These are phyloP conservation scores for Athene cunicularia DNA, from an alignment of 2,113 vertebrate genomes.

Conservation along the genomic window DNA sequence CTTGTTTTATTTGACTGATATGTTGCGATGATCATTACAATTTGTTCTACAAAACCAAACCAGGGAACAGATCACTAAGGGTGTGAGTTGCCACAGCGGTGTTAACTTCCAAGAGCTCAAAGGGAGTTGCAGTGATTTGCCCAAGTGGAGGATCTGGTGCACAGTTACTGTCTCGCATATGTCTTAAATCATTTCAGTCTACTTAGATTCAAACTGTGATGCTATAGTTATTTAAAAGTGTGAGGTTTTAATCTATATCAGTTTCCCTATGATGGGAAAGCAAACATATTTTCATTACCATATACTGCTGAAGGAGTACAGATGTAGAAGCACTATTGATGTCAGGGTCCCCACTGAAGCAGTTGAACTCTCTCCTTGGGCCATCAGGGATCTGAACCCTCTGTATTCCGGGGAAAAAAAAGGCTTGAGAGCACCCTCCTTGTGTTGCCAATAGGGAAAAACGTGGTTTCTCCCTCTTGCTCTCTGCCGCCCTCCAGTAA, in stretches of 20 bases:
- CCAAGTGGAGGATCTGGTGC: not conserved
- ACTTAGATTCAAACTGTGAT: not conserved
- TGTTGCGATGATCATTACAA: not conserved
- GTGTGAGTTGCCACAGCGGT: not conserved
- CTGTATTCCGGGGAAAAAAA: not conserved
- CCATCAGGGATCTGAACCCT: not conserved
- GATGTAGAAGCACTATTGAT: not conserved
- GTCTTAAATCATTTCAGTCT: not conserved
- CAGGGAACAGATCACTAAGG: not conserved
- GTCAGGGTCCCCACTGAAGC: not conserved
- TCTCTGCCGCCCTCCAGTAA: accelerated
- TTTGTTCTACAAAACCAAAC: not conserved
- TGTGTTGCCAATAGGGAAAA: not conserved
- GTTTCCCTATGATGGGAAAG: not conserved
- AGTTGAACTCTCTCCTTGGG: not conserved
- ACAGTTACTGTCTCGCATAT: not conserved
- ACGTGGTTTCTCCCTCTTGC: not conserved
- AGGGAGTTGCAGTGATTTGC: not conserved
- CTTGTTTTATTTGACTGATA: not conserved
- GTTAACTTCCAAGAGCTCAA: not conserved
- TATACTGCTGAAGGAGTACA: not conserved
- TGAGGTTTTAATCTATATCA: not conserved
- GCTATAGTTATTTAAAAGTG: not conserved
- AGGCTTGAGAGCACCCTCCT: not conserved
- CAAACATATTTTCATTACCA: not conserved